These are phyloP conservation scores for Acleris cristana DNA, from an alignment of 2,888 invertebrate species.

Conservation along the genomic window DNA sequence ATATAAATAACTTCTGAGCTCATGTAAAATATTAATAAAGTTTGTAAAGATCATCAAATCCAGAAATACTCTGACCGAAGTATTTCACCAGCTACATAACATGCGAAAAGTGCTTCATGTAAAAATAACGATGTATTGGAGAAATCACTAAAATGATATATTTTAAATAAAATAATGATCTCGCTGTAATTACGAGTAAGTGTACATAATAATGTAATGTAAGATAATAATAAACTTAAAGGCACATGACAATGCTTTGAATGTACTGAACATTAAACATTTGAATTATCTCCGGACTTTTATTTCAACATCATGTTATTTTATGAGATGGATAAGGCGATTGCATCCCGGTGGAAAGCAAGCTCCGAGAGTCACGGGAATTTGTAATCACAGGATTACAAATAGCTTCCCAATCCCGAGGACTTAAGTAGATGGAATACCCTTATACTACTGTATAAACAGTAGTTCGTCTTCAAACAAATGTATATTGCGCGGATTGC, in stretches of 20 bases:
- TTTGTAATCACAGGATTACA: too few relatives aligned
- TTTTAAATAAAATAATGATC: constrained; percentile 35
- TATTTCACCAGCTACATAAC: not conserved
- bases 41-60: not conserved
- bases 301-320: not conserved
- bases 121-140: constrained; percentile 12
- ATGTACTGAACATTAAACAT: constrained; percentile 79
- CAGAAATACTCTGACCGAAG: not conserved
- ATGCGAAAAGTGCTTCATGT: constrained; percentile 14
- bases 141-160: constrained; percentile 15
- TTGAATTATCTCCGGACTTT: constrained; percentile 54
- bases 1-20: too few relatives aligned
- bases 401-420: too few relatives aligned
- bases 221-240: constrained; percentile 35
- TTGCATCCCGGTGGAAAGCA: too few relatives aligned
- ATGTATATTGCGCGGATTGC: too few relatives aligned
- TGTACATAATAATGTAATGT: constrained; percentile 59
- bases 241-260: constrained; percentile 69
- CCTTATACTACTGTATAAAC: too few relatives aligned
- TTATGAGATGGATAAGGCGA: not conserved
- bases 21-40: not conserved
- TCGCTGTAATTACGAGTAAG: constrained; percentile 48
- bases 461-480: too few relatives aligned
- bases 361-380: too few relatives aligned
- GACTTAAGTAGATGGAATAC: too few relatives aligned